Percentiles rank a stretch among this genome's conserved stretches.
Conservation (phyloP, 2,113 vertebrate species). For the Tragelaphus scriptus region DNA sequence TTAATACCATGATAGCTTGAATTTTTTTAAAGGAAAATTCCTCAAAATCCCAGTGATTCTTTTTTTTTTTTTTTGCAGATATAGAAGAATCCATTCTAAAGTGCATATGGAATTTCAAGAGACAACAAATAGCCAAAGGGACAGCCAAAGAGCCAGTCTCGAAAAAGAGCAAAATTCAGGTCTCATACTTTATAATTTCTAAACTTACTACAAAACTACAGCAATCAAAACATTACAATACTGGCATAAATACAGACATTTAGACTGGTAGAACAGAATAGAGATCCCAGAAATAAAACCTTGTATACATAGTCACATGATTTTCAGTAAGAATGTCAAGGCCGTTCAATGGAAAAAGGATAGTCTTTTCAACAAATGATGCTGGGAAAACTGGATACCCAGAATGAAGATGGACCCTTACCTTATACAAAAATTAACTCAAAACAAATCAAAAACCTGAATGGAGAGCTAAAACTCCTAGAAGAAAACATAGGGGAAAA, state of each 20-base stretch:
- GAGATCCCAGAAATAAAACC: neutral
- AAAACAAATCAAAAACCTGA: constrained; percentile 1
- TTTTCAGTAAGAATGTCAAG: neutral
- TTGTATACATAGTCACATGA: neutral
- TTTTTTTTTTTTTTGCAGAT: constrained; percentile 9
- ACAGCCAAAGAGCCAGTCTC: neutral
- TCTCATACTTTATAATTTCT: neutral
- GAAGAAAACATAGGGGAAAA: neutral
- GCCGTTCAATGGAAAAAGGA: neutral
- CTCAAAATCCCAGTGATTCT: neutral
- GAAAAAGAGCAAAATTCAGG: neutral
- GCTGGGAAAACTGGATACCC: neutral
- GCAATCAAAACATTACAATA: neutral
- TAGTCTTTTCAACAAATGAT: neutral
- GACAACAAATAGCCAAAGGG: neutral
- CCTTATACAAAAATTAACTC: neutral
- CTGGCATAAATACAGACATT: neutral
- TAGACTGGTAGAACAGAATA: neutral
- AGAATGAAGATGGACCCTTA: neutral
- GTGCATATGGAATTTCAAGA: neutral
- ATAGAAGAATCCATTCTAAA: neutral
- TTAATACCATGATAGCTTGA: neutral
- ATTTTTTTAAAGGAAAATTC: constrained; percentile 6
- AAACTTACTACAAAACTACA: neutral
- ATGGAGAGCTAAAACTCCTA: neutral